Evolutionary conservation across 2,888 invertebrate species (phyloP).

Genomic region (Sialis fuliginosa): DNA sequence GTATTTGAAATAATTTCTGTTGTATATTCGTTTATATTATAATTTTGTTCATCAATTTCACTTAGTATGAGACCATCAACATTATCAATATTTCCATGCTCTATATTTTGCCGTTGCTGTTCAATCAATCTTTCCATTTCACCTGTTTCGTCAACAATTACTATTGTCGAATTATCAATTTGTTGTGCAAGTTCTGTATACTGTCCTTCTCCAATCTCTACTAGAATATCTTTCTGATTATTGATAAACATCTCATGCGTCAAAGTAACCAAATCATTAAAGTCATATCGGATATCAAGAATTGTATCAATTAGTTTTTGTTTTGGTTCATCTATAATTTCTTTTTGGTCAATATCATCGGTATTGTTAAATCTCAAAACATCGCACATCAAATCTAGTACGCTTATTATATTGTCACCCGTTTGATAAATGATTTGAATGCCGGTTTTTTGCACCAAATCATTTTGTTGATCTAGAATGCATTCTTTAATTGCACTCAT

Average conservation of each 20-base stretch:
- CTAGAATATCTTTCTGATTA: not conserved
- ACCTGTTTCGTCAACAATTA: not conserved
- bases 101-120: not conserved
- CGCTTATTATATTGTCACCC: conserved; percentile 3
- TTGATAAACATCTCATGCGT: conserved; percentile 1
- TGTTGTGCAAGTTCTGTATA: conserved; percentile 7
- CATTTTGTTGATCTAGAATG: conserved; percentile 1
- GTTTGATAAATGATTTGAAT: conserved; percentile 3
- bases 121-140: not conserved
- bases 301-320: not conserved
- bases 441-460: conserved; percentile 2
- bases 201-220: conserved; percentile 3
- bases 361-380: conserved; percentile 1
- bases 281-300: not conserved
- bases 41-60: conserved; percentile 8
- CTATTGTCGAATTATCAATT: conserved; percentile 2
- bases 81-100: conserved; percentile 6
- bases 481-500: not conserved
- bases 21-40: not conserved
- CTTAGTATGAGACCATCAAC: not conserved
- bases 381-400: conserved; percentile 4
- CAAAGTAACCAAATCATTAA: not conserved
- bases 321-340: not conserved
- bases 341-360: not conserved
- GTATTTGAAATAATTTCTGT: not conserved